These are phyloP conservation scores for Andrena camellia DNA, from an alignment of 2,888 invertebrate genomes.

Conservation along the genomic window DNA sequence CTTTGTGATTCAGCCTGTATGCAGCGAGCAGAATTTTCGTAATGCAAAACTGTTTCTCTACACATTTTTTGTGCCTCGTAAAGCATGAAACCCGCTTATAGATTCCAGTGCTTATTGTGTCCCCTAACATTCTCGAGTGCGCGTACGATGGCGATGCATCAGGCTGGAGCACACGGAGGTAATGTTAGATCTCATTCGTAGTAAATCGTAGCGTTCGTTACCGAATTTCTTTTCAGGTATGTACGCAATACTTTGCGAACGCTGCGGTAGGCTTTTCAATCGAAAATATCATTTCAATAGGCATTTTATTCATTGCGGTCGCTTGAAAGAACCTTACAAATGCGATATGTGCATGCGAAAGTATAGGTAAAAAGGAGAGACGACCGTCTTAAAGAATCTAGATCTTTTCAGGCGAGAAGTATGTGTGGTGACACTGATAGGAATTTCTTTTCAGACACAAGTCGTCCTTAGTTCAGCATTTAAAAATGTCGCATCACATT, in stretches of 20 bases:
- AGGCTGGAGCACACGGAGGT: slow-evolving; percentile 56
- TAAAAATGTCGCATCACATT: slow-evolving; percentile 39
- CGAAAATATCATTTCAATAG: slow-evolving; percentile 58
- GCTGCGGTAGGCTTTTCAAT: slow-evolving; percentile 61
- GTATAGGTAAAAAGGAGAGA: slow-evolving; percentile 61
- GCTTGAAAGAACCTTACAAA: slow-evolving; percentile 35
- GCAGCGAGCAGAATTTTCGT: background rate
- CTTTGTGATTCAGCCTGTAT: background rate
- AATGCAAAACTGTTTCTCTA: background rate
- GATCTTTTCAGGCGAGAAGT: background rate
- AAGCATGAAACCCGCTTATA: slow-evolving; percentile 18
- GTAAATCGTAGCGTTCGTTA: slow-evolving; percentile 11
- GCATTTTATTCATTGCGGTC: slow-evolving; percentile 56
- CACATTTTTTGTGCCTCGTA: background rate
- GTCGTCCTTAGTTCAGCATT: slow-evolving; percentile 61
- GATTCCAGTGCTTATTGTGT: slow-evolving; percentile 54
- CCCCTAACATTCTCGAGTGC: slow-evolving; percentile 35
- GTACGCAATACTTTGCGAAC: slow-evolving; percentile 58
- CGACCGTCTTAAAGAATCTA: background rate
- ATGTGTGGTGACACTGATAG: background rate
- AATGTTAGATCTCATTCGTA: slow-evolving; percentile 5
- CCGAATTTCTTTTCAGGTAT: slow-evolving; percentile 49
- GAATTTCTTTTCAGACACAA: slow-evolving; percentile 60
- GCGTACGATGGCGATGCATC: slow-evolving; percentile 51
- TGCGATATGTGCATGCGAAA: slow-evolving; percentile 55